Conservation (phyloP, 2,888 invertebrate species). For the Apamea sordens region DNA sequence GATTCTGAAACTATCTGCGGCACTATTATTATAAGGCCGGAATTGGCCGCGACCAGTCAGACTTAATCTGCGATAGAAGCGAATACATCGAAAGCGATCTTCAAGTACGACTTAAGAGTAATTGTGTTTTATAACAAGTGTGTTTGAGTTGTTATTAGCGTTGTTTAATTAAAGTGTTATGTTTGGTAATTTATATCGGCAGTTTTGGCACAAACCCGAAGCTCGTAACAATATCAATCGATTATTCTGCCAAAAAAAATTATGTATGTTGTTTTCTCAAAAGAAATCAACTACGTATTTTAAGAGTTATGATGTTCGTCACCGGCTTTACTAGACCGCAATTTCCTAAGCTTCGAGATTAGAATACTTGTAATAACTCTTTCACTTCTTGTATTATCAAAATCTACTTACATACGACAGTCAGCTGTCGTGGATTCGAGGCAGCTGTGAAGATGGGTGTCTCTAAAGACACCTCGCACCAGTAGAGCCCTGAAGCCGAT, state of each 20-base stretch:
- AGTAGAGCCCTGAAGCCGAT: constrained; percentile 94
- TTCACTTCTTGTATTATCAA: constrained; percentile 1
- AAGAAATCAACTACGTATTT: not conserved
- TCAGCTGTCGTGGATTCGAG: constrained; percentile 93
- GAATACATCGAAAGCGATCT: no score
- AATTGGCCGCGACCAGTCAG: no score
- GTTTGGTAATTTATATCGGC: no score
- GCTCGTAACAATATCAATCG: no score
- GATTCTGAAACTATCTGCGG: no score
- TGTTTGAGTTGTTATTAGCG: no score
- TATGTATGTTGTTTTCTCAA: not conserved
- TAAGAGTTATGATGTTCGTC: not conserved
- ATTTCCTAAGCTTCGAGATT: constrained; percentile 10
- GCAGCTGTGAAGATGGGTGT: constrained; percentile 95
- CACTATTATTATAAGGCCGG: no score
- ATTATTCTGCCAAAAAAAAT: not conserved
- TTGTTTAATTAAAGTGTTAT: no score
- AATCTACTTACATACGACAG: constrained; percentile 94
- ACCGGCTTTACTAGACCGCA: not conserved
- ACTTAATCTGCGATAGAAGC: no score
- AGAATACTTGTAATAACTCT: constrained; percentile 1
- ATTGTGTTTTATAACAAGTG: no score
- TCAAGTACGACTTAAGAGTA: no score
- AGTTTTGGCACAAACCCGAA: no score
- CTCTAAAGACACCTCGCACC: constrained; percentile 95